Evolutionary conservation across 1,140 invertebrate species (phyloP).

Genomic region (Daktulosphaira vitifoliae): DNA sequence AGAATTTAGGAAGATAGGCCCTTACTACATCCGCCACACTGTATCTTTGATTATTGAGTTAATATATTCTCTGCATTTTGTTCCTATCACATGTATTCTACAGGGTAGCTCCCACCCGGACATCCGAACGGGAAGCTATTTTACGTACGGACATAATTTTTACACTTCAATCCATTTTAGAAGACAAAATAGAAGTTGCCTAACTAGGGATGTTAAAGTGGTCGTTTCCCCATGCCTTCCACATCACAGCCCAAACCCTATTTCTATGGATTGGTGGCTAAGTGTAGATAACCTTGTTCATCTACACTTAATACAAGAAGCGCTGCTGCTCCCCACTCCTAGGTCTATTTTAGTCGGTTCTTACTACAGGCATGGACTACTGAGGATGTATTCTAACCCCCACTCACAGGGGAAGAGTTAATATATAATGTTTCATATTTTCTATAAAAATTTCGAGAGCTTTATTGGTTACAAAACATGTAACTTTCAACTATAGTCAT

Average conservation of each 20-base stretch:
- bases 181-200: not conserved
- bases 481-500: too few species aligned
- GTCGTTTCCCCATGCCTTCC: too few species aligned
- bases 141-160: not conserved
- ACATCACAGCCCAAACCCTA: not conserved
- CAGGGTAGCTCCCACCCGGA: not conserved
- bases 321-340: not conserved
- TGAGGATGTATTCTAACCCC: not conserved
- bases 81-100: not conserved
- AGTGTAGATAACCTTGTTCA: not conserved
- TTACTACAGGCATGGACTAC: not conserved
- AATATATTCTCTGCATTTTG: not conserved
- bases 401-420: not conserved
- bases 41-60: too few species aligned
- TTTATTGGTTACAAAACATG: too few species aligned
- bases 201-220: too few species aligned
- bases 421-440: too few species aligned
- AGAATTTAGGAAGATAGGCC: too few species aligned
- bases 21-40: too few species aligned
- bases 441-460: too few species aligned
- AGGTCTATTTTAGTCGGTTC: not conserved
- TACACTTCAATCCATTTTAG: not conserved
- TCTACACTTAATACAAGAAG: not conserved
- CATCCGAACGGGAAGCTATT: not conserved
- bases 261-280: not conserved